A percentile compares a stretch with the other conserved stretches of the same genome.
phyloP scores from a whole-genome alignment of 2,797 vertebrate species.

The Yasuhikotakia modesta region DNA sequence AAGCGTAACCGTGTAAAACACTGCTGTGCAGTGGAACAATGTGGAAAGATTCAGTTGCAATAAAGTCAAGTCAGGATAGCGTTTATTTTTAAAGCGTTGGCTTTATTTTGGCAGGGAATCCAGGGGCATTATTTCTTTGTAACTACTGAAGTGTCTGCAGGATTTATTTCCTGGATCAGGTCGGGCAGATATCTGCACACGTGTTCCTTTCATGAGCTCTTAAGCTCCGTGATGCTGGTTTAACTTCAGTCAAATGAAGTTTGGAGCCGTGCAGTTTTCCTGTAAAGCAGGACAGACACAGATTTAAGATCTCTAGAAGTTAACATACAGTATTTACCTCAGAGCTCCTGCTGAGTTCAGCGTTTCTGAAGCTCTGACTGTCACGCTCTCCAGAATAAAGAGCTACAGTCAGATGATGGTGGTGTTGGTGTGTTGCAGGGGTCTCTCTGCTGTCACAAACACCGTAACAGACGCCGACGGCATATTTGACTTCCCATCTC shows the following conservation, averaged over 20 bases:
- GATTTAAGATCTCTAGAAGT: neutral
- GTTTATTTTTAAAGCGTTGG: neutral
- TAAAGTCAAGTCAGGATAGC: neutral
- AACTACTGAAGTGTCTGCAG: neutral
- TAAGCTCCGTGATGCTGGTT: neutral
- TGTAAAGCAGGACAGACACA: constrained; percentile 31
- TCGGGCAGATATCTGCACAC: constrained; percentile 3
- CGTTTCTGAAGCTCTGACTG: too few species aligned
- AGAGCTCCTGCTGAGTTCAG: constrained; percentile 44
- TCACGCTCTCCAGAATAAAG: too few species aligned
- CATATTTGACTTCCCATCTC: constrained; percentile 75
- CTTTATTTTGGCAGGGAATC: constrained; percentile 1
- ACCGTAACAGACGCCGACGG: constrained; percentile 71
- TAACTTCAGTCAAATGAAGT: too few species aligned
- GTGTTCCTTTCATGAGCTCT: constrained; percentile 14
- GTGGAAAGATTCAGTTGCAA: neutral
- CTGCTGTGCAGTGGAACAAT: too few species aligned
- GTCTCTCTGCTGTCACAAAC: too few species aligned
- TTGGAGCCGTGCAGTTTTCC: too few species aligned
- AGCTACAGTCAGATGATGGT: constrained; percentile 21
- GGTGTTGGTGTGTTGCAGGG: constrained; percentile 63
- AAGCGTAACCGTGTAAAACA: too few species aligned
- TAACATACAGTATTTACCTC: neutral
- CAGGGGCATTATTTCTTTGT: neutral
- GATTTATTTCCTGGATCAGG: neutral